phyloP scores from a whole-genome alignment of 2,888 invertebrate genomes.

The Timema podura region DNA sequence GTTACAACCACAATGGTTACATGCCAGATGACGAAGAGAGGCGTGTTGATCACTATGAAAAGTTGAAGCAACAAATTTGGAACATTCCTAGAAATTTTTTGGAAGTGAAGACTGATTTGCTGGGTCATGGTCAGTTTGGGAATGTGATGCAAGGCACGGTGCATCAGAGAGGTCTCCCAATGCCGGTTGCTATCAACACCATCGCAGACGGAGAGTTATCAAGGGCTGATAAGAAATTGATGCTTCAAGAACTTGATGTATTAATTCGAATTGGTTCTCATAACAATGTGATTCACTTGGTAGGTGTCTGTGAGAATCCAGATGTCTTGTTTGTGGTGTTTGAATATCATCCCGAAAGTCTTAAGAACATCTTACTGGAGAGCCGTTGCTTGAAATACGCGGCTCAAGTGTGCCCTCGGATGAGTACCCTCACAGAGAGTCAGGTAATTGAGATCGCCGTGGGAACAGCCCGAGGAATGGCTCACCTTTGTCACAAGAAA shows the following conservation, averaged over 20 bases:
- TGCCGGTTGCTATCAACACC: constrained; percentile 60
- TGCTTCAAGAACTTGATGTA: constrained; percentile 68
- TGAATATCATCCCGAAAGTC: constrained; percentile 61
- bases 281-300: constrained; percentile 65
- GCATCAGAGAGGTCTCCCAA: constrained; percentile 55
- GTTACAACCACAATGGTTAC: constrained; percentile 55
- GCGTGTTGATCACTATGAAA: constrained; percentile 65
- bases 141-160: constrained; percentile 69
- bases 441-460: constrained; percentile 60
- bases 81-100: constrained; percentile 67
- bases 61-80: constrained; percentile 71
- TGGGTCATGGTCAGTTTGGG: constrained; percentile 74
- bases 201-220: constrained; percentile 55
- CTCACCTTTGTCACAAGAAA: constrained; percentile 52
- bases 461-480: constrained; percentile 68
- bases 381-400: constrained; percentile 50
- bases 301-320: constrained; percentile 75
- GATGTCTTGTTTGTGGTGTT: constrained; percentile 70
- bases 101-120: constrained; percentile 64
- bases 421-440: constrained; percentile 57
- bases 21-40: constrained; percentile 61
- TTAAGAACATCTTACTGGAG: constrained; percentile 67
- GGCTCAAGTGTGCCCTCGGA: constrained; percentile 38
- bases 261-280: constrained; percentile 66
- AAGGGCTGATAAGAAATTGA: constrained; percentile 46